Percentiles rank a stretch among this genome's conserved stretches.
Conservation (phyloP, 1,140 invertebrate genomes). For the Rhyzopertha dominica region DNA sequence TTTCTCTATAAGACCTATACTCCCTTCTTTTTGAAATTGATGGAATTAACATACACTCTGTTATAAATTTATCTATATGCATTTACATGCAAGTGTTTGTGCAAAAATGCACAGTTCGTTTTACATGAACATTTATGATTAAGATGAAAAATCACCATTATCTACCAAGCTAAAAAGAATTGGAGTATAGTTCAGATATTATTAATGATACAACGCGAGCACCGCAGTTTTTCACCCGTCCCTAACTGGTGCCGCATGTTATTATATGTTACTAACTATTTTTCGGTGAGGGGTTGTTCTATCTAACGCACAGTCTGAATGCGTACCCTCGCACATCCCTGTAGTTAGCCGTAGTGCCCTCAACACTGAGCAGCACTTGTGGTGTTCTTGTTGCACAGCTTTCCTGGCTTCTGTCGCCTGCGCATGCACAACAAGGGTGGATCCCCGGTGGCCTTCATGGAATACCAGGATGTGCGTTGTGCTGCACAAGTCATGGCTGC, state of each 20-base stretch:
- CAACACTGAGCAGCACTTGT: constrained; percentile 37
- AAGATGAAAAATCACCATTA: too few relatives aligned
- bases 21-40: too few relatives aligned
- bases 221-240: constrained; percentile 18
- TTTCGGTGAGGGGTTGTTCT: constrained; percentile 9
- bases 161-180: too few relatives aligned
- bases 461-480: constrained; percentile 87
- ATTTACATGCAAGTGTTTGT: too few relatives aligned
- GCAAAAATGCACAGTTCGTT: too few relatives aligned
- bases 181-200: constrained; percentile 4
- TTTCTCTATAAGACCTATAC: too few relatives aligned
- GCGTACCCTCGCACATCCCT: constrained; percentile 29
- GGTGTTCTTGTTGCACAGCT: constrained; percentile 65
- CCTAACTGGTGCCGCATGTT: constrained; percentile 21
- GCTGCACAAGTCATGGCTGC: constrained; percentile 86
- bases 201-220: constrained; percentile 21
- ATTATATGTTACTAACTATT: constrained; percentile 14
- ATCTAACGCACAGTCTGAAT: constrained; percentile 22
- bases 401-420: constrained; percentile 93
- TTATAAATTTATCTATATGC: too few relatives aligned
- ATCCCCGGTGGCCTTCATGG: constrained; percentile 92
- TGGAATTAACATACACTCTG: too few relatives aligned
- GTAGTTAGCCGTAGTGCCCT: constrained; percentile 25
- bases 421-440: constrained; percentile 94
- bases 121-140: too few relatives aligned